These are phyloP conservation scores for Globodera ellingtonae DNA, from an alignment of 1,140 invertebrate species.

Conservation along the genomic window DNA sequence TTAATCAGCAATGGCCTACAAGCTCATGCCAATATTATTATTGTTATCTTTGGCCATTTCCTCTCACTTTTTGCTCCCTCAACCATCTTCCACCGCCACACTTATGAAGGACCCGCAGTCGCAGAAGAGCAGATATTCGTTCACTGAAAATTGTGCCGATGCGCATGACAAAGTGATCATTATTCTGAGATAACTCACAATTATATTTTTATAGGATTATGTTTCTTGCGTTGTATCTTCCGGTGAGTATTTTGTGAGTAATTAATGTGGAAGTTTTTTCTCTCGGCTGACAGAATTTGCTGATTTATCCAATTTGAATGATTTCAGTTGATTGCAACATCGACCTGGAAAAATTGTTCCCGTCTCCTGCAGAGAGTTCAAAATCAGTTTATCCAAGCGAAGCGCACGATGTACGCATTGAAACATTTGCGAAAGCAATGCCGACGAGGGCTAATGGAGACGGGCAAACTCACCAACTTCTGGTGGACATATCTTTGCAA, in stretches of 20 bases:
- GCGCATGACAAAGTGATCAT: conserved; percentile 16
- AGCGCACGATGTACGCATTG: conserved; percentile 61
- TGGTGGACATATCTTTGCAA: conserved; percentile 64
- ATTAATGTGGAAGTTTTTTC: background rate
- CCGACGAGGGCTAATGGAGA: conserved; percentile 7
- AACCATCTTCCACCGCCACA: too few species aligned
- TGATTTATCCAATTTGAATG: conserved; percentile 1
- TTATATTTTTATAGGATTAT: conserved; percentile 19
- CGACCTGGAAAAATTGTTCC: conserved; percentile 14
- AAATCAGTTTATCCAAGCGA: conserved; percentile 35
- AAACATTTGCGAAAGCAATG: conserved; percentile 56
- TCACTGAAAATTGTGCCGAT: conserved; percentile 24
- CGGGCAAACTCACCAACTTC: conserved; percentile 49
- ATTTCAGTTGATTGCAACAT: conserved; percentile 25
- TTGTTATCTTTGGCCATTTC: too few species aligned
- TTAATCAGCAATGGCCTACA: too few species aligned
- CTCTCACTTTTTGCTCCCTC: too few species aligned
- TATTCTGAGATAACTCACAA: background rate
- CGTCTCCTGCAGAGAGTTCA: background rate
- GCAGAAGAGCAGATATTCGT: conserved; percentile 12
- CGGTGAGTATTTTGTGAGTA: conserved; percentile 5
- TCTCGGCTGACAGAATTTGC: background rate
- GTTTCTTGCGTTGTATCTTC: conserved; percentile 10
- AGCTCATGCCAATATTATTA: too few species aligned
- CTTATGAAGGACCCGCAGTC: background rate